Percentiles rank a stretch among this genome's conserved stretches.
Evolutionary conservation across 2,888 invertebrate species (phyloP).

Genomic region (Colletes collaris): DNA sequence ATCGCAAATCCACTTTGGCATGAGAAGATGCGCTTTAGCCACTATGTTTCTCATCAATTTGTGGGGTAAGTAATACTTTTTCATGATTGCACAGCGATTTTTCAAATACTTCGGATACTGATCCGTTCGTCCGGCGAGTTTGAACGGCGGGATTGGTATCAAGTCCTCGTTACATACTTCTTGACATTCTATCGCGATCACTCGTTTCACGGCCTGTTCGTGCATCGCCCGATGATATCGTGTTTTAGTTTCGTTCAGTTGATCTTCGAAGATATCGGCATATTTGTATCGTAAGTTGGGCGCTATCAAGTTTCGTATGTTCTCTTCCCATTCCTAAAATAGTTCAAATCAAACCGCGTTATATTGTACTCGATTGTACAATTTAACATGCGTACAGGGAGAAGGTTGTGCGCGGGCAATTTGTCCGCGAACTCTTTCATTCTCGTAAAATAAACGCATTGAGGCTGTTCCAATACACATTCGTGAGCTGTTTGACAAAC

Average conservation of each 20-base stretch:
- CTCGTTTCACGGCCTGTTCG: conserved; percentile 86
- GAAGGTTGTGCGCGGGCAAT: conserved; percentile 68
- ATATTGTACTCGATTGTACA: not conserved
- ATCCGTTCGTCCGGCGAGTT: conserved; percentile 86
- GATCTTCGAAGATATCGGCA: conserved; percentile 84
- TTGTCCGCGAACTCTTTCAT: conserved; percentile 71
- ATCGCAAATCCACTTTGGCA: conserved; percentile 85
- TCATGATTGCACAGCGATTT: conserved; percentile 85
- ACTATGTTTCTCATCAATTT: conserved; percentile 87
- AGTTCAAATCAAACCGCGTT: conserved; percentile 1
- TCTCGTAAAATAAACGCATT: conserved; percentile 62
- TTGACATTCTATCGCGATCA: conserved; percentile 86
- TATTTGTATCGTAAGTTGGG: conserved; percentile 85
- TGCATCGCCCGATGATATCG: conserved; percentile 81
- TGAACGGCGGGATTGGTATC: conserved; percentile 84
- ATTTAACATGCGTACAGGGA: conserved; percentile 65
- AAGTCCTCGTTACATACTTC: conserved; percentile 82
- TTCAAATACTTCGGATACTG: conserved; percentile 85
- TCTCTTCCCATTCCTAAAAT: conserved; percentile 83
- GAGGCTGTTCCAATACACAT: conserved; percentile 56
- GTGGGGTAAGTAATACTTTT: conserved; percentile 86
- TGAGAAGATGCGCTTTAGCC: conserved; percentile 83
- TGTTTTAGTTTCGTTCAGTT: conserved; percentile 84
- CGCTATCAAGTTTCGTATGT: conserved; percentile 86
- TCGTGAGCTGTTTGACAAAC: conserved; percentile 13